A percentile compares a stretch with the other conserved stretches of the same genome.
Evolutionary conservation across 2,888 invertebrate genomes (phyloP).

Genomic region (Cerceris rybyensis): DNA sequence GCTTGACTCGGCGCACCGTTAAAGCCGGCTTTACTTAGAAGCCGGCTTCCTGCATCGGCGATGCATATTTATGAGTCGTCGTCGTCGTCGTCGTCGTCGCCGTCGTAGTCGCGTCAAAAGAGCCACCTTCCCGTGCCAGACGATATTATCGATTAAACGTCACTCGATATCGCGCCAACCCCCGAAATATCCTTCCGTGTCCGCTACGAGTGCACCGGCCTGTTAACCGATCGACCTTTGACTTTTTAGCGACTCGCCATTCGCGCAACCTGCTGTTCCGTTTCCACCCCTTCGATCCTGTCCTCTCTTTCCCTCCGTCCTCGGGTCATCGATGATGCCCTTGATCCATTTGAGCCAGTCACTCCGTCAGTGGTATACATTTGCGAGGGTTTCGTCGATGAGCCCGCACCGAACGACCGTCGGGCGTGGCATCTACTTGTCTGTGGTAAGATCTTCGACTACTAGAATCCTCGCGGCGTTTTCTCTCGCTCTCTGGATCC

Average conservation of each 20-base stretch:
- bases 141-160: conserved; percentile 70
- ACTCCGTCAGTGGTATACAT: too few relatives aligned
- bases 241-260: not conserved
- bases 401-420: too few relatives aligned
- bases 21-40: conserved; percentile 63
- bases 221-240: not conserved
- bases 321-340: too few relatives aligned
- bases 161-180: conserved; percentile 44
- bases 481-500: too few relatives aligned
- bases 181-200: conserved; percentile 31
- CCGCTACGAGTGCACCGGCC: not conserved
- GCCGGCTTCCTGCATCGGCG: conserved; percentile 53
- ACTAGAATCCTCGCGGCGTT: too few relatives aligned
- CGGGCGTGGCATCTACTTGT: too few relatives aligned
- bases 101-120: conserved; percentile 62
- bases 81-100: conserved; percentile 33
- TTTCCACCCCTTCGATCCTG: not conserved
- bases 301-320: too few relatives aligned
- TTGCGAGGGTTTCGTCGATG: too few relatives aligned
- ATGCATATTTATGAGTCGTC: conserved; percentile 73
- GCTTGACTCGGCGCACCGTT: conserved; percentile 30
- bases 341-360: too few relatives aligned
- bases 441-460: too few relatives aligned
- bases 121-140: conserved; percentile 54
- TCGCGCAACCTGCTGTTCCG: not conserved